phyloP scores from a whole-genome alignment of 2,113 vertebrate genomes.

The Glaucidium brasilianum region DNA sequence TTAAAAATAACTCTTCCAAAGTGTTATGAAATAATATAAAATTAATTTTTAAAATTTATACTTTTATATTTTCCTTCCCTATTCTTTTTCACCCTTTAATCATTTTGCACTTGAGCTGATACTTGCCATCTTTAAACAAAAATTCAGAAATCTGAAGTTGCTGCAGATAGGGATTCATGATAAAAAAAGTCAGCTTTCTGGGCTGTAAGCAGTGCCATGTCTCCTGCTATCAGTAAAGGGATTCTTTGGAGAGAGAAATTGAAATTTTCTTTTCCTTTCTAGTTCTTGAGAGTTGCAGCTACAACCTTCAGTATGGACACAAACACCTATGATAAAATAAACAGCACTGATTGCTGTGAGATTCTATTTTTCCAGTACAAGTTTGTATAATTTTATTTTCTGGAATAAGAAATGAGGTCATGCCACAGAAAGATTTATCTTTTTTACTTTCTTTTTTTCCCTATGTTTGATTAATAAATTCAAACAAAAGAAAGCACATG shows the following conservation, averaged over 20 bases:
- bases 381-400: not conserved
- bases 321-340: not conserved
- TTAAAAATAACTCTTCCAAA: not conserved
- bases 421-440: not conserved
- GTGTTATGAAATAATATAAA: not conserved
- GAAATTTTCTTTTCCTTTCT: not conserved
- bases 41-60: accelerated
- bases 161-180: not conserved
- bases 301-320: not conserved
- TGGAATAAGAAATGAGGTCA: not conserved
- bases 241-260: not conserved
- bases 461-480: not conserved
- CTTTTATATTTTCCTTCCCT: not conserved
- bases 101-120: not conserved
- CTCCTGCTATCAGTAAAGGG: not conserved
- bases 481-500: not conserved
- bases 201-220: not conserved
- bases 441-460: not conserved
- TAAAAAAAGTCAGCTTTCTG: not conserved
- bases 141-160: not conserved
- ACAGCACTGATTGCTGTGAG: not conserved
- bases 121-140: not conserved
- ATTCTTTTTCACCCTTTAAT: not conserved
- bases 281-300: not conserved
- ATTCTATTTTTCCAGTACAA: not conserved